Conservation (phyloP, 2,113 vertebrate species). For the Aldabrachelys gigantea region DNA sequence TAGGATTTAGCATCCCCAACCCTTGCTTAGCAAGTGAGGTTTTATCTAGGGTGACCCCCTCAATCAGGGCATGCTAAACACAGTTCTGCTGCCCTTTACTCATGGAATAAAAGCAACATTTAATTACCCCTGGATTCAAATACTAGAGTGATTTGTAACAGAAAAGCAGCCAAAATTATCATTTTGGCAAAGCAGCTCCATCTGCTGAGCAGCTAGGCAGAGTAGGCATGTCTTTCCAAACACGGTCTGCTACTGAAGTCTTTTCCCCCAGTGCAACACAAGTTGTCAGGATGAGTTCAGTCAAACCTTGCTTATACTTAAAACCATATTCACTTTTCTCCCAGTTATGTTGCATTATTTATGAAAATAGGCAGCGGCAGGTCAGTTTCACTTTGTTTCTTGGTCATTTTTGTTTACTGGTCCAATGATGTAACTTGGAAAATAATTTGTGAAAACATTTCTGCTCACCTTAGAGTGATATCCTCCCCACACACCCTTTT, state of each 20-base stretch:
- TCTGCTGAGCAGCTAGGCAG: background rate
- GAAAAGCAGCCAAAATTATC: background rate
- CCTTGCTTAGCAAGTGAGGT: background rate
- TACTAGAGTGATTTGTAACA: background rate
- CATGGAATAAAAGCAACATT: background rate
- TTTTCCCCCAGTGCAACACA: background rate
- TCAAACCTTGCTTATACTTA: background rate
- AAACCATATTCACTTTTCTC: background rate
- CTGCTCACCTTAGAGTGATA: background rate
- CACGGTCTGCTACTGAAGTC: background rate
- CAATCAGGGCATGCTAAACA: background rate
- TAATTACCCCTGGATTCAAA: background rate
- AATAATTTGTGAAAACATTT: slow-evolving; percentile 7
- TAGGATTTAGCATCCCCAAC: background rate
- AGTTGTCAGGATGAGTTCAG: background rate
- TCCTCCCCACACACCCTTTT: background rate
- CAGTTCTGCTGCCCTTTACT: background rate
- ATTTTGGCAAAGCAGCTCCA: background rate
- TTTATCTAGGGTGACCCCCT: background rate
- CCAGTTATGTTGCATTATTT: background rate
- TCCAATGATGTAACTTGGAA: background rate
- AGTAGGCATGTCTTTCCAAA: background rate
- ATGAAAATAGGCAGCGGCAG: fast-evolving
- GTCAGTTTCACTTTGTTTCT: background rate
- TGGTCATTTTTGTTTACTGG: background rate